These are phyloP conservation scores for Lasioglossum lativentre DNA, from an alignment of 2,888 invertebrate genomes.

Conservation along the genomic window DNA sequence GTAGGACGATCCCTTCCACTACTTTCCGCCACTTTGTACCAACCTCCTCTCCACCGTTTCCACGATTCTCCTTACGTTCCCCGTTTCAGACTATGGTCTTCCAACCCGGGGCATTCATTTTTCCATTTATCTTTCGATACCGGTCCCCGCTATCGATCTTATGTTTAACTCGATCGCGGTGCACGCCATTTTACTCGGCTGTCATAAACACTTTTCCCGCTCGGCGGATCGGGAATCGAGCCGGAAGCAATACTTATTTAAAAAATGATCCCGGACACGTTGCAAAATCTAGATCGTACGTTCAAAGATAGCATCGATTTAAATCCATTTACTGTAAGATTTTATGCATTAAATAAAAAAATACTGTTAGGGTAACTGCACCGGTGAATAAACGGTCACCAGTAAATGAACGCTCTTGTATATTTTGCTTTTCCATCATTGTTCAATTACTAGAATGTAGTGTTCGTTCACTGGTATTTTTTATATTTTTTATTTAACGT, in stretches of 20 bases:
- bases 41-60: not conserved
- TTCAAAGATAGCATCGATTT: not conserved
- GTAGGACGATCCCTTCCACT: constrained; percentile 19
- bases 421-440: too few species aligned
- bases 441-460: too few species aligned
- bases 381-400: too few species aligned
- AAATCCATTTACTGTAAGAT: not conserved
- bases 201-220: constrained; percentile 2
- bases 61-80: not conserved
- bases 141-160: not conserved
- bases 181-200: not conserved
- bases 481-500: too few species aligned
- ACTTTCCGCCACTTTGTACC: constrained; percentile 50
- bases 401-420: too few species aligned
- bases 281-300: not conserved
- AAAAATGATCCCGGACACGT: not conserved
- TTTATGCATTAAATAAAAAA: too few species aligned
- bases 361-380: too few species aligned
- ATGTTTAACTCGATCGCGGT: constrained; percentile 23
- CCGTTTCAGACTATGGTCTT: constrained; percentile 36
- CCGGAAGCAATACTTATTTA: not conserved
- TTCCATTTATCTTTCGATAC: constrained; percentile 41
- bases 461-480: too few species aligned
- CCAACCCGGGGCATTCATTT: constrained; percentile 46
- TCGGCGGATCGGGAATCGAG: not conserved